Conservation (phyloP, 2,113 vertebrate genomes). For the Heterotilapia buettikoferi region DNA sequence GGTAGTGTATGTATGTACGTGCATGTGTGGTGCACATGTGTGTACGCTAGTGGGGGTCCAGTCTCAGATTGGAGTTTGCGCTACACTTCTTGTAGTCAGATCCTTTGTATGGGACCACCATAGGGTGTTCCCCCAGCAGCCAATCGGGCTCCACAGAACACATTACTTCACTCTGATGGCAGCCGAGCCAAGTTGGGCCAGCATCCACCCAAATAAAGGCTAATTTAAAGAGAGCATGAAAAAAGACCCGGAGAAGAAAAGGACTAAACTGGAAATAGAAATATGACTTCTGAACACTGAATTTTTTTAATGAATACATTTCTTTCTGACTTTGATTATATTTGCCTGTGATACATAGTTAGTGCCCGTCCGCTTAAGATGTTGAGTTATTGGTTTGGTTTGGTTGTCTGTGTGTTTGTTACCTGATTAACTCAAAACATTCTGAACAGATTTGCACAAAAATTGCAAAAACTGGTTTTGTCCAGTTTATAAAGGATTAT, state of each 20-base stretch:
- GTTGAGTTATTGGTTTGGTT: neutral
- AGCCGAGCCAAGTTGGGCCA: conserved; percentile 39
- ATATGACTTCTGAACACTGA: neutral
- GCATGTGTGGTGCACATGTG: neutral
- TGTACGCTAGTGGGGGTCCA: conserved; percentile 38
- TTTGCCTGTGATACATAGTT: neutral
- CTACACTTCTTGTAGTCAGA: conserved; percentile 55
- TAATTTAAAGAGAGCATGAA: neutral
- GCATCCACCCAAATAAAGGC: neutral
- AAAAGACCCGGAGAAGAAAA: neutral
- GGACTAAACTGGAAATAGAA: neutral
- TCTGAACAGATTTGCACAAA: neutral
- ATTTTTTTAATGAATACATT: neutral
- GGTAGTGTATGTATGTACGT: conserved; percentile 8
- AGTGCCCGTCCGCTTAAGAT: accelerated
- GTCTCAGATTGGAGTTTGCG: conserved; percentile 64
- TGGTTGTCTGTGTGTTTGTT: neutral
- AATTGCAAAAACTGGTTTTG: neutral
- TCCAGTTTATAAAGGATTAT: neutral
- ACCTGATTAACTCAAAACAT: neutral
- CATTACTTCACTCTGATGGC: conserved; percentile 75
- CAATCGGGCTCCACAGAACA: conserved; percentile 63
- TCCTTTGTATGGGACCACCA: conserved; percentile 70
- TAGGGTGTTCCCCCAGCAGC: conserved; percentile 74
- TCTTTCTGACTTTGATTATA: neutral